Percentiles rank a stretch among this genome's conserved stretches.
These are phyloP conservation scores for Poecilia gillii DNA, from an alignment of 2,797 vertebrate genomes.

Conservation along the genomic window DNA sequence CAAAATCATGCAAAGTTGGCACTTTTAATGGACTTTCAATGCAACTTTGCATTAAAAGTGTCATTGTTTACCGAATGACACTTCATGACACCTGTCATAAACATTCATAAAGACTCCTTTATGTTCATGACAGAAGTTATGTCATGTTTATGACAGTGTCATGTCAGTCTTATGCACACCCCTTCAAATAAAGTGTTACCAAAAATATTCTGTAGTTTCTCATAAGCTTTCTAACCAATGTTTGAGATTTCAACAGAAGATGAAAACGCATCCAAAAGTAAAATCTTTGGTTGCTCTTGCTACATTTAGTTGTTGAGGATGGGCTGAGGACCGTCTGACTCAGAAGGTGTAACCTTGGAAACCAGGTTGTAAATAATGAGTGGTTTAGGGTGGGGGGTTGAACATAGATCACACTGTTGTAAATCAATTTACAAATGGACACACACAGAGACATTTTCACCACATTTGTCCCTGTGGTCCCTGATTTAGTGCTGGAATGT, in stretches of 20 bases:
- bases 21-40: too few species aligned
- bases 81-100: too few species aligned
- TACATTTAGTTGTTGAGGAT: constrained; percentile 11
- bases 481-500: constrained; percentile 12
- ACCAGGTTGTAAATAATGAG: constrained; percentile 55
- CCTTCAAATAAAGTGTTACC: too few species aligned
- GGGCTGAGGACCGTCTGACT: constrained; percentile 12
- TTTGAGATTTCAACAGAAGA: neutral
- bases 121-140: too few species aligned
- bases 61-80: too few species aligned
- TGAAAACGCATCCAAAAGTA: neutral
- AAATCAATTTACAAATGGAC: neutral
- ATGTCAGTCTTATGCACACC: too few species aligned
- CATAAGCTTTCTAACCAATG: too few species aligned
- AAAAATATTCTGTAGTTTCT: neutral
- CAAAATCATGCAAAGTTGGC: too few species aligned
- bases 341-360: constrained; percentile 61
- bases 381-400: constrained; percentile 15
- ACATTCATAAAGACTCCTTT: too few species aligned
- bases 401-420: constrained; percentile 18
- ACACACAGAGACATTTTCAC: constrained; percentile 11
- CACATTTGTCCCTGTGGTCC: constrained; percentile 1
- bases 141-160: too few species aligned
- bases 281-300: neutral
- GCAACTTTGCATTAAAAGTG: too few species aligned